Evolutionary conservation across 2,888 invertebrate genomes (phyloP), one percentile per base, ranked within the genome.

Genomic region (Seira musarum): DNA sequence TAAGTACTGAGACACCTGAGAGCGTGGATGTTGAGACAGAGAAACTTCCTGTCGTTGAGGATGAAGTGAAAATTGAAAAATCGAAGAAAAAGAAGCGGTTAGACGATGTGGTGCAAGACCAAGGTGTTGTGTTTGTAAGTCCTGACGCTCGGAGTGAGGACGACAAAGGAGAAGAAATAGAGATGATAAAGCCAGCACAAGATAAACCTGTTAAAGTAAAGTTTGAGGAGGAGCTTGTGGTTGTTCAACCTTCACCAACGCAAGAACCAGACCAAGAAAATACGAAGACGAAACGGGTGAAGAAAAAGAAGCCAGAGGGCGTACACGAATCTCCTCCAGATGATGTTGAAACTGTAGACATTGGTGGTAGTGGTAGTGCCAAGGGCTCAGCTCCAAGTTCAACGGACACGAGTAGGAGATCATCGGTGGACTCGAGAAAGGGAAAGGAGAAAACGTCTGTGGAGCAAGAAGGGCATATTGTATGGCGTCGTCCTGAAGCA

Each of bases 391-490:
- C 40, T 6, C 40, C 40, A 8, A 40, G 40, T 13, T 40, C 40
- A 6, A 40, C 40, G 13, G 40, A 40, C 6, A 40, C 40, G 13
- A 8, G 6, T 40, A 6, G 40, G 13, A 6, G 40, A 8, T 40
- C 40, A 40, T 40, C 40, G 40, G 40, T 40, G 6, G 40, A 40
- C 13, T n/a, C n/a, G n/a, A n/a, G n/a, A n/a, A 40, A 40, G 13
- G 6, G 40, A 13, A 40, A 40, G 13, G 40, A 40, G 13, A 40
- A 40, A 13, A 40, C 40, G 40, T 6, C 13, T 40, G 40, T 40
- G 40, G 85, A 85, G 6, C 85, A 86, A n/a, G 87, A 89, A 35
- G 87, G 81, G 21, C 65, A 40, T 40, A 40, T 67, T 21, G 17
- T 67, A 2, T 17, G 40, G 40, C 6, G 40, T 8, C 6, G 2